Evolutionary conservation across 2,113 vertebrate species (phyloP).

Genomic region (Clinocottus analis): DNA sequence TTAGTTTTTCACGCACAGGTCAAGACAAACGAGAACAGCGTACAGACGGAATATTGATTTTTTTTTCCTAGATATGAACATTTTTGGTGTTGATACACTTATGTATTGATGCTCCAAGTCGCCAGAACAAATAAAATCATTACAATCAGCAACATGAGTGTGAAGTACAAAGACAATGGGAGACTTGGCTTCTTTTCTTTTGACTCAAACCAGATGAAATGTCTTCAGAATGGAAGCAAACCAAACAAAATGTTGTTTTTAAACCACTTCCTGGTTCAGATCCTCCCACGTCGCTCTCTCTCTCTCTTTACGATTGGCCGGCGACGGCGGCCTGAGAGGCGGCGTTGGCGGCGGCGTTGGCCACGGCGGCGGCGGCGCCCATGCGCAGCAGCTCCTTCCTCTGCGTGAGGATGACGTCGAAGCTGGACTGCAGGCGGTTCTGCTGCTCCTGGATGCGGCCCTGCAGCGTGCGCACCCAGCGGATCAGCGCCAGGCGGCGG

Average conservation of each 20-base stretch:
- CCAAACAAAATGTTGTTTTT: neutral
- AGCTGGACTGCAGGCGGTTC: conserved; percentile 94
- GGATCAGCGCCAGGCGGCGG: conserved; percentile 92
- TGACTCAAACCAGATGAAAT: neutral
- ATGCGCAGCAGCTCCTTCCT: conserved; percentile 94
- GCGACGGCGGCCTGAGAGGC: conserved; percentile 59
- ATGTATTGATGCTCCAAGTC: conserved; percentile 19
- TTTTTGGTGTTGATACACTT: conserved; percentile 12
- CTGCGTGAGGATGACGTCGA: conserved; percentile 94
- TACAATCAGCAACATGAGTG: conserved; percentile 30
- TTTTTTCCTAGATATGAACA: conserved; percentile 15
- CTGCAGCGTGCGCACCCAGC: conserved; percentile 94
- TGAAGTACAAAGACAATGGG: conserved; percentile 16
- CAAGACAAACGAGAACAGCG: conserved; percentile 36
- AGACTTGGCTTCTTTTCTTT: conserved; percentile 18
- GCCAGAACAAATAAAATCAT: conserved; percentile 8
- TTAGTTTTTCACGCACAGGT: conserved; percentile 26
- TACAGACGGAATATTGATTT: conserved; percentile 5
- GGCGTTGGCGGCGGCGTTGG: conserved; percentile 37
- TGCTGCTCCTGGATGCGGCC: conserved; percentile 91
- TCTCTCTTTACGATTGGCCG: conserved; percentile 79
- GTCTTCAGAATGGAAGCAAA: conserved; percentile 10
- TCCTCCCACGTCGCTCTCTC: too few species aligned
- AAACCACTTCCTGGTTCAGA: conserved; percentile 25
- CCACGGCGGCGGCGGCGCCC: conserved; percentile 61